A percentile compares a stretch with the other conserved stretches of the same genome.
Evolutionary conservation across 2,888 invertebrate genomes (phyloP).

Genomic region (Sesamia inferens): DNA sequence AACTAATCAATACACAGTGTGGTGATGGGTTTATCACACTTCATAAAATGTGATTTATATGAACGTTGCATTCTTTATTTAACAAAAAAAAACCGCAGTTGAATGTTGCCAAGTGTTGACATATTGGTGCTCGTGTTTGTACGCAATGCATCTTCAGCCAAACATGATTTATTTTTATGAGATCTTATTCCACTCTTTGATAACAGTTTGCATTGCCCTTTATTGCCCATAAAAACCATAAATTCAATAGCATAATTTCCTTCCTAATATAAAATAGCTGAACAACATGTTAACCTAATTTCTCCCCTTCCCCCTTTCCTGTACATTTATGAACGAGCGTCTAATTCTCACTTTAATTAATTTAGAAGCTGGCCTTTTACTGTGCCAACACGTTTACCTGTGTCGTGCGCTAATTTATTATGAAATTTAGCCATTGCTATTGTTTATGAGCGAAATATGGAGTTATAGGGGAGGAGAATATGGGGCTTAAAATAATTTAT

Average conservation of each 20-base stretch:
- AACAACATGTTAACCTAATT: constrained; percentile 56
- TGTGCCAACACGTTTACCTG: constrained; percentile 41
- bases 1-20: background rate
- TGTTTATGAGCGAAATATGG: constrained; percentile 40
- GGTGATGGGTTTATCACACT: too few species aligned
- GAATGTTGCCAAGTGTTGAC: too few species aligned
- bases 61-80: too few species aligned
- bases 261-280: constrained; percentile 40
- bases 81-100: too few species aligned
- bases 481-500: constrained; percentile 14
- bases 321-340: constrained; percentile 44
- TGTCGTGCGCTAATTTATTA: constrained; percentile 52
- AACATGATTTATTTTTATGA: constrained; percentile 14
- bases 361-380: constrained; percentile 49
- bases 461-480: constrained; percentile 9
- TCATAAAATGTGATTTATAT: too few species aligned
- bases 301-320: constrained; percentile 11
- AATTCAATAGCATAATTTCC: constrained; percentile 38
- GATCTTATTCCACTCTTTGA: constrained; percentile 8
- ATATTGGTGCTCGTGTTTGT: too few species aligned
- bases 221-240: constrained; percentile 37
- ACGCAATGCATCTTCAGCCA: background rate
- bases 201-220: constrained; percentile 23
- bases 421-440: constrained; percentile 56
- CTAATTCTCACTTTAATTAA: constrained; percentile 58